Evolutionary conservation across 1,140 invertebrate species (phyloP), one percentile per base, ranked within the genome.

Genomic region (Probaryconus sp.): DNA sequence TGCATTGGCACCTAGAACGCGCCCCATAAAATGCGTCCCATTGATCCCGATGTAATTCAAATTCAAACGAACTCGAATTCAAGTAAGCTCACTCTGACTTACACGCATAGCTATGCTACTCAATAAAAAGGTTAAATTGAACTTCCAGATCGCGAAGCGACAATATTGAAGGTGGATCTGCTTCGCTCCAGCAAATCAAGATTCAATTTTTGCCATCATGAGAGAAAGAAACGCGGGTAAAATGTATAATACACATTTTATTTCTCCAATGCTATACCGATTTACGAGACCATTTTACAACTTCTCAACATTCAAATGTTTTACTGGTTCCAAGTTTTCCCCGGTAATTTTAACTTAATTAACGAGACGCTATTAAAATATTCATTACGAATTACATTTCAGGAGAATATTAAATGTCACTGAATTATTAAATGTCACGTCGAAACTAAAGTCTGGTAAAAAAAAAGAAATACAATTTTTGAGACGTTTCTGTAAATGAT

Each of bases 61-160:
- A 75, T 75, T 74, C 64, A 68, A 74, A 74, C 63, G 71, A 74
- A 74, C 63, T 68, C 56, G 58, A 74, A 74, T 68, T 68, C 53
- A 51, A 73, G 69, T 74, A 64, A 68, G 71, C 71, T 64, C 63
- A 58, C 68, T 50, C 71, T 45, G 63, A 68, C 64, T 75, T 69
- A 75, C 71, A 75, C 71, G 64, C 56, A 75, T 64, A 53, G 71
- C 64, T 69, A 64, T 64, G 58, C 50, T 47, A 47, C 58, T 68
- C 71, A 69, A 75, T 75, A 75, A 69, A 75, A 75, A 75, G 71
- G 71, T 75, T 75, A 75, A 75, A 75, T 69, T 75, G 64, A 75
- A 75, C 64, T 75, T 69, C 64, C 64, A 64, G 71, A 69, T 75
- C 71, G 71, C 28, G 64, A 61, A 75, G 50, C 70, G 63, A 68